Evolutionary conservation across 2,888 invertebrate genomes (phyloP), one percentile per base, ranked within the genome.

Genomic region (Acleris cristana): DNA sequence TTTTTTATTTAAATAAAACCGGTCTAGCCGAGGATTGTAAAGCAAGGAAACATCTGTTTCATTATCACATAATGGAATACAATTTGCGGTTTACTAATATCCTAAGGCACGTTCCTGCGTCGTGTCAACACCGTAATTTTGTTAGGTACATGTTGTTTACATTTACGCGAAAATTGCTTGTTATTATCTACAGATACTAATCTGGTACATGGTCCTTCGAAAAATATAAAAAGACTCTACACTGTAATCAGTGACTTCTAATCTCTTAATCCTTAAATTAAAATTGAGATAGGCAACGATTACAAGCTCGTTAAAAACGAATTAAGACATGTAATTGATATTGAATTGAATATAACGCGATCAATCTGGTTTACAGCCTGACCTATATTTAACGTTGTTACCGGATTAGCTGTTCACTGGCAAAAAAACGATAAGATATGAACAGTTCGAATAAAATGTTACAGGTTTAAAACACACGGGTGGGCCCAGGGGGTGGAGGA

Each of bases 281-380:
- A 48, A 48, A 54, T 16, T 40, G 8, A 19, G 51, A 49, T 18
- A 58, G 16, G 19, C 45, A 5, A 40, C 4, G 14, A 40, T 40
- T 14, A 40, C n/a, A n/a, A 59, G 45, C 34, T 53, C 48, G 34
- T 48, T 59, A 18, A 10, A 60, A 60, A 60, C 3, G 21, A 23
- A 54, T 59, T 59, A 18, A 10, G 18, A 26, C 18, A 44, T n/a
- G 26, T 23, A 40, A 34, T 45, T 65, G 44, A 44, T 34, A 65
- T 65, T 55, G 40, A 49, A 65, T 65, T 55, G 40, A 49, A n/a
- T 8, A 19, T 45, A 45, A 45, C 3, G n/a, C 54, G 40, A 54
- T 60, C 10, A 19, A 26, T 60, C 54, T 60, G 54, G 49, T 65
- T 49, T 21, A 54, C 16, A 23, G 34, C 14, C n/a, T 55, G 65